phyloP scores from a whole-genome alignment of 2,797 vertebrate genomes.

The Philypnodon macrostomus region DNA sequence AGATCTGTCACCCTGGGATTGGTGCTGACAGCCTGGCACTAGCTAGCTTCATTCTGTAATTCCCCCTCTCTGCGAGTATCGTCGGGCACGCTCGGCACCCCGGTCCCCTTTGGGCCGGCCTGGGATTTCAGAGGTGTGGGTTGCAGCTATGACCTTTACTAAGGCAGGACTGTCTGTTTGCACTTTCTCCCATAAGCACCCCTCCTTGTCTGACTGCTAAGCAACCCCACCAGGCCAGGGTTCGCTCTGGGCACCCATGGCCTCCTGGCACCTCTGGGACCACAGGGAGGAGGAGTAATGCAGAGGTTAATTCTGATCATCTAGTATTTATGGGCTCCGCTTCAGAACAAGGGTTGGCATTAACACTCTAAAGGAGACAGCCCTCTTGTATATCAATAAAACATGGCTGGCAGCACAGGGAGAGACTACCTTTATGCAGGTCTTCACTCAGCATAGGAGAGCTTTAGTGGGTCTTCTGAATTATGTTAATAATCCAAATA shows the following conservation, averaged over 20 bases:
- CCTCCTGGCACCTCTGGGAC: conserved; percentile 70
- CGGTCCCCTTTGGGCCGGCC: conserved; percentile 56
- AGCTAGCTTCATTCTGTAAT: conserved; percentile 41
- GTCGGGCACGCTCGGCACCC: conserved; percentile 63
- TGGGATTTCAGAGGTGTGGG: conserved; percentile 73
- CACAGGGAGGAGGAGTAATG: conserved; percentile 63
- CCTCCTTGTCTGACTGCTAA: conserved; percentile 70
- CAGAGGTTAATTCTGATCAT: conserved; percentile 79
- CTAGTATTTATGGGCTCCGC: conserved; percentile 77
- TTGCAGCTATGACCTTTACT: conserved; percentile 78
- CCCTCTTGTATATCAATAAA: conserved; percentile 79
- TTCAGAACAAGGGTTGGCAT: conserved; percentile 79
- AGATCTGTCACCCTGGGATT: conserved; percentile 53
- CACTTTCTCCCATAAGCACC: conserved; percentile 70
- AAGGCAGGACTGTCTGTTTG: conserved; percentile 77
- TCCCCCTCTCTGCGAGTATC: conserved; percentile 62
- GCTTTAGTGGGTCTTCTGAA: not conserved
- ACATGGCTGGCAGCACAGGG: conserved; percentile 63
- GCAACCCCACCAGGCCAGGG: conserved; percentile 72
- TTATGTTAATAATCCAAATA: not conserved
- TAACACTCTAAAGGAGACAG: conserved; percentile 79
- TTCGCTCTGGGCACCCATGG: conserved; percentile 60
- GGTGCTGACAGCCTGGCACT: conserved; percentile 60
- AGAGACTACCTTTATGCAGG: conserved; percentile 59
- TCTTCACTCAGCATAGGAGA: conserved; percentile 17